These are phyloP conservation scores for Odontomachus brunneus DNA, from an alignment of 1,140 invertebrate species.

Conservation along the genomic window DNA sequence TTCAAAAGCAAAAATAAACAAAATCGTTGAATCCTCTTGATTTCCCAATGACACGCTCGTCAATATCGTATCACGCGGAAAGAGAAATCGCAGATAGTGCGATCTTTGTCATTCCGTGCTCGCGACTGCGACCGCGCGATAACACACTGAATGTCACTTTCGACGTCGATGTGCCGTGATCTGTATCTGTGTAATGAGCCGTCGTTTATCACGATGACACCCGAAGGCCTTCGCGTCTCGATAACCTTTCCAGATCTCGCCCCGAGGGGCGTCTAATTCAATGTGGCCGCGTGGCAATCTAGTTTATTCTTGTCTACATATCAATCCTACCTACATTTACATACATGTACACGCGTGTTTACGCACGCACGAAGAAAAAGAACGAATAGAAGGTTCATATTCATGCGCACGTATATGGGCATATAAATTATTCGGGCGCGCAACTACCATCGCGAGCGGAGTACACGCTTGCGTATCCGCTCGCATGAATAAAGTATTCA, in stretches of 20 bases:
- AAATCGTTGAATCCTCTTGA: background rate
- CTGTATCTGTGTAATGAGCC: slow-evolving; percentile 11
- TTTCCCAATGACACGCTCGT: background rate
- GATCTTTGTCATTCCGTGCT: slow-evolving; percentile 1
- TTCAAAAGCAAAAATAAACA: too few species aligned
- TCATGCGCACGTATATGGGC: background rate
- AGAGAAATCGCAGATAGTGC: background rate
- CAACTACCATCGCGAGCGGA: background rate
- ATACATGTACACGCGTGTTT: background rate
- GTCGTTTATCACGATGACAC: slow-evolving; percentile 16
- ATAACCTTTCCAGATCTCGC: slow-evolving; percentile 1
- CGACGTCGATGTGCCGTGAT: slow-evolving; percentile 33
- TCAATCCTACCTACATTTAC: background rate
- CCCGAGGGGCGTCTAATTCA: background rate
- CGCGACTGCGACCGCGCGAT: background rate
- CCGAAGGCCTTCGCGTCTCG: background rate
- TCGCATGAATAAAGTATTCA: slow-evolving; percentile 31
- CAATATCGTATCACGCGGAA: background rate
- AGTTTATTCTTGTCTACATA: background rate
- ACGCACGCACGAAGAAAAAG: background rate
- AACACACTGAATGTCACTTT: slow-evolving; percentile 59
- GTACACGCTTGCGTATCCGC: background rate
- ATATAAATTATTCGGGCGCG: slow-evolving; percentile 11
- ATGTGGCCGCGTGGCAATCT: background rate
- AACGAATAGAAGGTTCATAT: background rate